A percentile compares a stretch with the other conserved stretches of the same genome.
phyloP scores from a whole-genome alignment of 2,888 invertebrate species.

The Melinopterus prodromus region DNA sequence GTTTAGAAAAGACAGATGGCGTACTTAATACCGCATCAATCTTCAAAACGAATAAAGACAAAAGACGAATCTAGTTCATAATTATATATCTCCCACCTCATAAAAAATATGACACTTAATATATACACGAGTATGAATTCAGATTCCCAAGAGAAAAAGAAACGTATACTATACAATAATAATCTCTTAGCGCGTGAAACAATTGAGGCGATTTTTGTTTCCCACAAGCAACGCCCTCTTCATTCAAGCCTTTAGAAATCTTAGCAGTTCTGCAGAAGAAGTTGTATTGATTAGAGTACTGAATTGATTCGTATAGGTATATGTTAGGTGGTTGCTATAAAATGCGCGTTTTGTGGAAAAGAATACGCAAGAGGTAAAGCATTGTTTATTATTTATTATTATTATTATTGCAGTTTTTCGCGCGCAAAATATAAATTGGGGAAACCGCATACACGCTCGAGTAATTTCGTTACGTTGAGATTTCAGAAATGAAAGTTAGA shows the following conservation, averaged over 20 bases:
- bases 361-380: neutral
- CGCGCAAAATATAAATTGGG: neutral
- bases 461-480: neutral
- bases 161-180: neutral
- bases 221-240: neutral
- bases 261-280: neutral
- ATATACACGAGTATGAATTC: neutral
- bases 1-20: no score
- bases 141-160: neutral
- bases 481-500: neutral
- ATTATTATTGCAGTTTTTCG: neutral
- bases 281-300: neutral
- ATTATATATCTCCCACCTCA: neutral
- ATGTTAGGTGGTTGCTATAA: neutral
- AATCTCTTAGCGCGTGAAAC: neutral
- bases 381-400: neutral
- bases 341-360: neutral
- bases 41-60: neutral
- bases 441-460: neutral
- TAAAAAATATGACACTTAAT: constrained; percentile 4
- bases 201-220: neutral
- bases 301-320: neutral
- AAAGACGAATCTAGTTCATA: neutral
- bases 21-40: neutral
- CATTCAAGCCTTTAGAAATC: neutral